Evolutionary conservation across 2,797 vertebrate genomes (phyloP), one percentile per base, ranked within the genome.

Genomic region (Miichthys miiuy): DNA sequence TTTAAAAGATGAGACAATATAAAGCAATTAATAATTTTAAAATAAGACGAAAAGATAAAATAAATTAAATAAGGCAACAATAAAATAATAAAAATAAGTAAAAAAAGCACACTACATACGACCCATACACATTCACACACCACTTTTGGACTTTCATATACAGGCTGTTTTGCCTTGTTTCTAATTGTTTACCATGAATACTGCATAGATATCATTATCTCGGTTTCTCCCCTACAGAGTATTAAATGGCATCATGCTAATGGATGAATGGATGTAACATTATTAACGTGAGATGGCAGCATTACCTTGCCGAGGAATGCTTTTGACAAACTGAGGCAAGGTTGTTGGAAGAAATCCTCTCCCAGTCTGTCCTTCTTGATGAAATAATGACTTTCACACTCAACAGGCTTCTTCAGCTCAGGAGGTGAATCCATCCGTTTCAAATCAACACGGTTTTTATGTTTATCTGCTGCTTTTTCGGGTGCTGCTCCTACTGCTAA

Each of bases 281-380:
- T 38, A 38, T 38, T 18, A 25, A 51, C 41, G 21, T 30, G 42
- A 67, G 11, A 17, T 64, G 27, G 25, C 12, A 23, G 7, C 3
- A 2, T 55, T 94, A 99, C 98, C 97, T 98, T 96, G 25, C 97
- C 97, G 20, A 99, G 95, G 48, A 98, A 94, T 0, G 96, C 96
- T 91, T 89, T 96, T 5, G 98, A 97, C 90, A 99, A 91, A 82
- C 69, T 56, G 72, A 96, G 65, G 75, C 97, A 97, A 0, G 97
- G 92, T 50, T 97, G 97, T 51, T 94, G 81, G 80, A 97, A 99
- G 69, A 97, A 99, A 0, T 93, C 93, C 6, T 91, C 86, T 21
- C 90, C 89, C 42, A 97, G 90, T 54, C 87, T 95, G 52, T 60
- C 80, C 9, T 0, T 60, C 0, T 62, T 61, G 72, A 47, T 74